Conservation (phyloP, 2,888 invertebrate genomes). For the Dolomedes plantarius region DNA sequence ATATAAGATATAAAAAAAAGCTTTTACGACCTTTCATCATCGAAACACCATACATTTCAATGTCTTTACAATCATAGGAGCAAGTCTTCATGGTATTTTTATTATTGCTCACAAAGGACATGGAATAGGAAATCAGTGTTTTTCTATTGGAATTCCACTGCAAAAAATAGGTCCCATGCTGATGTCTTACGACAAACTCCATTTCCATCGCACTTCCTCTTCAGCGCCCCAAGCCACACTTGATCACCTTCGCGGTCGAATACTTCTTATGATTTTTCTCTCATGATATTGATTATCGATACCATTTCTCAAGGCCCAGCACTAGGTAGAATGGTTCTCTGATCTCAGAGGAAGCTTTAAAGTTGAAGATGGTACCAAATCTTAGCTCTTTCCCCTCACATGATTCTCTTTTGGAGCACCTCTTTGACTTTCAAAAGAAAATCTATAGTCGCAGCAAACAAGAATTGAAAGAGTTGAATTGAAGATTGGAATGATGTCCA, state of each 20-base stretch:
- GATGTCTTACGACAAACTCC: not conserved
- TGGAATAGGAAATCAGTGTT: not conserved
- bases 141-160: not conserved
- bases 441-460: not conserved
- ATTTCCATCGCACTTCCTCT: conserved; percentile 15
- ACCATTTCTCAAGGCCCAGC: conserved; percentile 33
- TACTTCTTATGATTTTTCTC: conserved; percentile 32
- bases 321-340: conserved; percentile 38
- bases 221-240: conserved; percentile 21
- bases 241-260: conserved; percentile 40
- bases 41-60: not conserved
- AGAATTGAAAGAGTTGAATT: not conserved
- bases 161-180: conserved; percentile 4
- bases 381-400: not conserved
- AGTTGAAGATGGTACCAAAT: not conserved
- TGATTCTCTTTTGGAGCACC: not conserved
- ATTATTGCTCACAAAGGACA: not conserved
- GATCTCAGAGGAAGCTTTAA: conserved; percentile 18
- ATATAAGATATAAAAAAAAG: too few species aligned
- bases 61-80: not conserved
- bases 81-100: not conserved
- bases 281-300: conserved; percentile 58
- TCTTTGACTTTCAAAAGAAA: conserved; percentile 9
- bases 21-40: too few species aligned
- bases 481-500: not conserved